Base-by-base conservation (phyloP, 1,140 invertebrate genomes). In the Plodia interpunctella region DNA sequence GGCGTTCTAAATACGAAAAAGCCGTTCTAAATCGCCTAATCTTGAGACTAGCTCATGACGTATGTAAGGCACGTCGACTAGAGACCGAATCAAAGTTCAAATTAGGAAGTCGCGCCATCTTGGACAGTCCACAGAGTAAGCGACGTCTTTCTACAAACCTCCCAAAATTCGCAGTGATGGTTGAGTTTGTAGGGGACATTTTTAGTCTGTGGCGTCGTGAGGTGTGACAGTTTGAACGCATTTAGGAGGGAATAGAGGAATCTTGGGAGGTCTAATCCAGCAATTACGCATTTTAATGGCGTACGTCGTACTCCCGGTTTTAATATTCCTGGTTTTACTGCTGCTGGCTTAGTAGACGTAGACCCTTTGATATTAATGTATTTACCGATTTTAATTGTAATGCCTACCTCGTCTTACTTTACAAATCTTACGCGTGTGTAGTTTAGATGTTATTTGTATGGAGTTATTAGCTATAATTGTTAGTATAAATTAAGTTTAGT, bases 271-370 rank as follows among this genome's bases (percentile, higher is more conserved):
- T 75, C 73, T 88, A 88, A 88, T 87, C 83, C 81, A 80, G 79
- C 86, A 88, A 88, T 88, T 88, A 87, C 79, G 80, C 75, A 88
- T 87, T 88, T 87, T 88, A 87, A 88, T 87, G 80, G 81, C 82
- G 78, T 86, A 83, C 21, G n/a, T 70, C 72, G 66, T 68, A 60
- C 62, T 38, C 54, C 51, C 66, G 78, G 72, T 88, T 88, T 88
- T 88, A 88, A 88, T 88, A 88, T 88, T 88, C 80, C 83, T 83
- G 79, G 85, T 87, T 88, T 80, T 83, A 83, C 75, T 73, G 74
- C 75, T 68, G 63, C 59, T 57, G 71, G 78, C 72, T 83, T 72
- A 82, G 72, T 68, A 74, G 59, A 61, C 57, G 60, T 49, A 25
- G 61, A 56, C 63, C 71, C 73, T 69, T 69, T 66, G 72, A 74